phyloP scores from a whole-genome alignment of 2,888 invertebrate genomes.

The Punctoribates punctum region DNA sequence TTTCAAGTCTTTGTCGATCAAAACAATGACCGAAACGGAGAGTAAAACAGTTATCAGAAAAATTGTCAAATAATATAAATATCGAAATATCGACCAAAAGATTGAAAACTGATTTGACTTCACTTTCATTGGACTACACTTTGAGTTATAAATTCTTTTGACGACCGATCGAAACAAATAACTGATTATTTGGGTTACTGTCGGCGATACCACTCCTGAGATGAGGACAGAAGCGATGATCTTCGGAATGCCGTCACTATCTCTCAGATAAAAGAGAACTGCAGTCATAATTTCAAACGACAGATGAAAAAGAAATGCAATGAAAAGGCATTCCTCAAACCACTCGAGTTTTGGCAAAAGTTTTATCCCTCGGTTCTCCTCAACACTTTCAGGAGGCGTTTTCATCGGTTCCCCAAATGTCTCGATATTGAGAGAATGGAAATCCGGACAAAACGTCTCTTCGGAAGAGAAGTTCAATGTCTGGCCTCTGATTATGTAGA shows the following conservation, averaged over 20 bases:
- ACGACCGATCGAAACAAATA: neutral
- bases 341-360: neutral
- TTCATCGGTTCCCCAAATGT: neutral
- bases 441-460: constrained; percentile 13
- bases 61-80: neutral
- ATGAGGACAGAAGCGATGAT: neutral
- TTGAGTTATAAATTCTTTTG: neutral
- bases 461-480: neutral
- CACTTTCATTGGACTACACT: constrained; percentile 1
- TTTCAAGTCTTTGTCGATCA: neutral
- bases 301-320: neutral
- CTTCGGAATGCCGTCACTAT: neutral
- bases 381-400: neutral
- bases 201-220: neutral
- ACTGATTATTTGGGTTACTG: neutral
- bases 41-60: neutral
- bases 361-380: neutral
- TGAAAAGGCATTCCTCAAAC: constrained; percentile 4
- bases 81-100: constrained; percentile 1
- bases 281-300: neutral
- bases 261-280: neutral
- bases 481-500: neutral
- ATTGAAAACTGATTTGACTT: neutral
- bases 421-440: neutral
- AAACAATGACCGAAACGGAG: neutral